Base-by-base conservation (phyloP, 30 jellyfish, hydroid and myxozoan genomes). In the Pseudorhiza aurosa region DNA sequence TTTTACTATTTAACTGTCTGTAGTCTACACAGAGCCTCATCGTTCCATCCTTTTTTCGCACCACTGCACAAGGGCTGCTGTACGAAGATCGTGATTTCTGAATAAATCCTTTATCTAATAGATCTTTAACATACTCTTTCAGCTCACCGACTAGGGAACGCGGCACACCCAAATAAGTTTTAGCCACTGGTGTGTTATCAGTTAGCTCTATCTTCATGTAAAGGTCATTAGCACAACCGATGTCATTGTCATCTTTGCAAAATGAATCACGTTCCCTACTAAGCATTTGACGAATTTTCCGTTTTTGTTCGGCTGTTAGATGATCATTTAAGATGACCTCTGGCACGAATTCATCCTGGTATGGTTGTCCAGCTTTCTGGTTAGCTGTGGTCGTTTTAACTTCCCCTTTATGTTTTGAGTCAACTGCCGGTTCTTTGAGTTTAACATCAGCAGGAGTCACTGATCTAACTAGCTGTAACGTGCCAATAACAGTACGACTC, bases 21-120 rank as follows among this genome's bases (percentile, higher is more conserved):
- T 60, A 79, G 75, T 79, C 83, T 11, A 62, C 27, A 42, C 82
- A 75, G 8, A 77, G 53, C 56, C 88, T 55, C 65, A 76, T 25
- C 12, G 60, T n/a, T 24, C 88, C 88, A 26, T 44, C 55, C 39
- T 57, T 56, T 29, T 76, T 76, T 50, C 82, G 47, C 26, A 76
- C 69, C 26, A 36, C 51, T 1, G 58, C 88, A 57, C 55, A 7
- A 18, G 88, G 82, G 6, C 80, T 56, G 57, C 75, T 42, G 64
- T 59, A 56, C 10, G 82, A 53, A 17, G 69, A 53, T 36, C 57
- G 36, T 35, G 88, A 50, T 30, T 50, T 53, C 56, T 15, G 24
- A 45, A 58, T 36, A 28, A 22, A 75, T 10, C 81, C 82, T 10
- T 19, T 32, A 18, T 53, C 35, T 45, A 75, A 49, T 15, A 75